Base-by-base conservation (phyloP, 2,113 vertebrate genomes). In the Garra rufa region DNA sequence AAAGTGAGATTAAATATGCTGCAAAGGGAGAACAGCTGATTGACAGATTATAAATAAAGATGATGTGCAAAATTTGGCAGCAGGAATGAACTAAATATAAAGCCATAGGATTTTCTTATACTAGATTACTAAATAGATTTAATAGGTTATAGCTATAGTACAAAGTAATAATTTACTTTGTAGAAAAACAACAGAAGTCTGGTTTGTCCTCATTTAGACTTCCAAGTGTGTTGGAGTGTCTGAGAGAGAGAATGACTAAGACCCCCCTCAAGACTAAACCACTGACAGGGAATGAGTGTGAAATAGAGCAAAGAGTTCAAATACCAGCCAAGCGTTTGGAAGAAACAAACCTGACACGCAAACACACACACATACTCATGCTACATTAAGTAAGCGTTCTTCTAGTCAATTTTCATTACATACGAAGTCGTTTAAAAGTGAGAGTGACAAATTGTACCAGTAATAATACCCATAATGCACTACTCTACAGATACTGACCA, bases 401-500 rank as follows among this genome's bases (percentile, higher is more conserved):
- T 63, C 13, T 43, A 85, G 38, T 3, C 73, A 69, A 19, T 59
- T 13, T 26, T 26, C n/a, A 24, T 55, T 19, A 21, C 17, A 55
- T 7, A 55, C 50, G 21, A 8, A 48, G 48, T 50, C 15, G 17
- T 6, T 50, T 5, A 50, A 50, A 17, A 19, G 6, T 2, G 6
- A 19, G 48, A 17, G 6, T 0, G 6, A 0, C 0, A 21, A 6
- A 55, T 55, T 55, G 8, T 9, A n/a, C 21, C n/a, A 57, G 52
- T 8, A 57, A n/a, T n/a, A 57, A n/a, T 21, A 57, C 21, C 69
- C 69, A 52, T 5, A 43, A 57, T 73, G 30, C 52, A 69, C 30
- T 30, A 75, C 8, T 34, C 9, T 9, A 44, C 48, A 71, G 46
- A 34, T 80, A 91, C 97, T 95, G 76, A 99, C 98, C 98, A 17